phyloP scores from a whole-genome alignment of 2,113 vertebrate genomes.

The Xerus inauris region DNA sequence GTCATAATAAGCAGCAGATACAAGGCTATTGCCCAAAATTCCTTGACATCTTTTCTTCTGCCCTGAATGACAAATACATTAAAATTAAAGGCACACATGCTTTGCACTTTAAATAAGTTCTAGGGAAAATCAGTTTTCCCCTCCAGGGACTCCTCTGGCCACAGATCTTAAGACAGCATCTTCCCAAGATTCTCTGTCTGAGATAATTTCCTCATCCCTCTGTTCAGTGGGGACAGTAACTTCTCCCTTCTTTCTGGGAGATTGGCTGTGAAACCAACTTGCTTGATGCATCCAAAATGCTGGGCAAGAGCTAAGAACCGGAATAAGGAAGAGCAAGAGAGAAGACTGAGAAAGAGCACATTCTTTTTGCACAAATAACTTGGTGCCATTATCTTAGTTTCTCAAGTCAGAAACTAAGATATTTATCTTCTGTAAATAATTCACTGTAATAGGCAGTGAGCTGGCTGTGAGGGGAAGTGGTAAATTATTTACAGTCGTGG shows the following conservation, averaged over 20 bases:
- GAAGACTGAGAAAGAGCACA: conserved; percentile 13
- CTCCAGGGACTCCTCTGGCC: background rate
- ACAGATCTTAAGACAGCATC: background rate
- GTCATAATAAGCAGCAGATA: background rate
- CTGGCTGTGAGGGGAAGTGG: conserved; percentile 46
- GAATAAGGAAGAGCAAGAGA: background rate
- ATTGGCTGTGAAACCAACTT: background rate
- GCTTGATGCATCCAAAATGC: conserved; percentile 1
- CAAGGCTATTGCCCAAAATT: background rate
- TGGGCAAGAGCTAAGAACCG: background rate
- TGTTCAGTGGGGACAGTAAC: background rate
- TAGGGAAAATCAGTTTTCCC: background rate
- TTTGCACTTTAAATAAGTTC: background rate
- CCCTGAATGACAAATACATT: background rate
- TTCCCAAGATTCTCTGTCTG: background rate
- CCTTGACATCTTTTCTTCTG: background rate
- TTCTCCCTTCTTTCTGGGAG: conserved; percentile 8
- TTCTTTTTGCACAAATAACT: conserved; percentile 65
- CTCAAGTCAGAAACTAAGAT: conserved; percentile 69
- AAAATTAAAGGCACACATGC: background rate
- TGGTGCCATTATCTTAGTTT: conserved; percentile 70
- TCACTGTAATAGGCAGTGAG: conserved; percentile 56
- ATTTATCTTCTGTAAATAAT: conserved; percentile 76
- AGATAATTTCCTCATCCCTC: background rate
- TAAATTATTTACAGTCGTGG: conserved; percentile 73